Evolutionary conservation across 2,888 invertebrate species (phyloP), one percentile per base, ranked within the genome.

Genomic region (Sthenelais limicola): DNA sequence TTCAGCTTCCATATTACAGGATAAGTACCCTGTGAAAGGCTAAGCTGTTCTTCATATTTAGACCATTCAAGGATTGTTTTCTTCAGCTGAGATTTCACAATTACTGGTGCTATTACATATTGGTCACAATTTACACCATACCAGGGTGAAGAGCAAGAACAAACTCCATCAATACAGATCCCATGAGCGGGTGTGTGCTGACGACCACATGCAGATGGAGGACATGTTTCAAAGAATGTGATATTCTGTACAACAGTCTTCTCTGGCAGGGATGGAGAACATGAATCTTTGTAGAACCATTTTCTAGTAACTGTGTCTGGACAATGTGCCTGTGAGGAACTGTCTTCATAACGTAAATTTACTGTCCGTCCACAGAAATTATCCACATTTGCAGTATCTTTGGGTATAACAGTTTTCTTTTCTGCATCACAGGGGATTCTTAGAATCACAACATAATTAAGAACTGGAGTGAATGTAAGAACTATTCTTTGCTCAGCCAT

Each of bases 131-230:
- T 77, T 15, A 71, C 71, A 32, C 81, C 81, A 30, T 69, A 73
- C 81, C 81, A 81, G 0, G 81, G 81, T 7, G 74, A 67, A 24
- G 70, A 71, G 71, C 81, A 81, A 12, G 74, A 54, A 72, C 81
- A 81, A 7, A 68, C 66, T 49, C 81, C 81, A 71, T 77, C 76
- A 18, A 77, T 52, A 74, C 81, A 81, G 24, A 74, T 72, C 12
- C 81, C 81, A 26, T 68, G 74, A 4, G 77, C 52, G 15, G 78
- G 79, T 9, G 24, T 51, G 9, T 68, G 56, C 18, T 68, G 49
- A 7, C 73, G 72, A 2, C 79, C 79, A 70, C 80, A 80, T 1
- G 79, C 62, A 68, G 76, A 74, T 2, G 73, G 51, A 15, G 79
- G 78, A 62, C 80, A 80, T 24, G 74, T 70, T 21, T 74, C 71